Percentiles rank a stretch among this genome's conserved stretches.
phyloP scores from a whole-genome alignment of 2,888 invertebrate genomes.

The Mongoloraphidia duomilia region DNA sequence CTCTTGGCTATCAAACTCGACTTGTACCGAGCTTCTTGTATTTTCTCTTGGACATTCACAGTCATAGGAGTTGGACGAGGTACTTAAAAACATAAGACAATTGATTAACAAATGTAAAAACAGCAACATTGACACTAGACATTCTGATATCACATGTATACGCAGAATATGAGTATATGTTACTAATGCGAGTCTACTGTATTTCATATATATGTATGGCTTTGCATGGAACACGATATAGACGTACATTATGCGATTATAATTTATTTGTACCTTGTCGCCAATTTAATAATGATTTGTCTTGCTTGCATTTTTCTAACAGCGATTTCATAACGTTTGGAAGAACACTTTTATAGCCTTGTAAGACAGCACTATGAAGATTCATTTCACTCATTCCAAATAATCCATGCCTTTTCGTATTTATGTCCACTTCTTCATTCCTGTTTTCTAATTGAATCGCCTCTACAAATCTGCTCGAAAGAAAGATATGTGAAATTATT shows the following conservation, averaged over 20 bases:
- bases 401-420: conserved; percentile 19
- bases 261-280: too few relatives aligned
- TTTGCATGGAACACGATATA: too few relatives aligned
- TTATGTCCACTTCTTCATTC: conserved; percentile 10
- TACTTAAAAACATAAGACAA: conserved; percentile 28
- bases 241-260: too few relatives aligned
- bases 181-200: too few relatives aligned
- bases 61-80: conserved; percentile 41
- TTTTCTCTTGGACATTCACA: conserved; percentile 33
- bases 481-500: too few relatives aligned
- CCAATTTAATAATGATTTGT: conserved; percentile 11
- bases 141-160: too few relatives aligned
- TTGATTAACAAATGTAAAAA: background rate
- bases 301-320: conserved; percentile 20
- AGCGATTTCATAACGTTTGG: conserved; percentile 23
- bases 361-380: conserved; percentile 15
- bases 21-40: conserved; percentile 28
- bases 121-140: too few relatives aligned
- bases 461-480: conserved; percentile 42
- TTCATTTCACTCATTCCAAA: conserved; percentile 19
- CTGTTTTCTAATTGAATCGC: conserved; percentile 33
- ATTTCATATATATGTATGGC: too few relatives aligned
- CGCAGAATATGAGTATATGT: too few relatives aligned
- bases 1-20: conserved; percentile 32
- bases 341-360: conserved; percentile 11